Percentiles rank a stretch among this genome's conserved stretches.
Conservation (phyloP, 2,113 vertebrate species). For the Sphaerodactylus townsendi region DNA sequence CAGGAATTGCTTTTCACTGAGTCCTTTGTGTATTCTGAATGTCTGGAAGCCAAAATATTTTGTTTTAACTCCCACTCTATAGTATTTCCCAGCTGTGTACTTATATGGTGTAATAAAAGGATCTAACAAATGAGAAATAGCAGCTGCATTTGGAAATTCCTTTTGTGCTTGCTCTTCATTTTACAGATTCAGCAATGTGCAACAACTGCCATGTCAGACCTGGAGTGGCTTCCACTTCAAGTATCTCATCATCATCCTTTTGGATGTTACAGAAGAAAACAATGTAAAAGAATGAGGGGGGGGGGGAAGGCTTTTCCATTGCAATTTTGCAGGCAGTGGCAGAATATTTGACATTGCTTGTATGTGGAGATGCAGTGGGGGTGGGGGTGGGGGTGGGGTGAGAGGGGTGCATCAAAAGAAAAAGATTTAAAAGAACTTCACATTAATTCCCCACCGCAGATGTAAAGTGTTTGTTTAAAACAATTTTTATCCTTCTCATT, state of each 20-base stretch:
- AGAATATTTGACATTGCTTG: slow-evolving; percentile 10
- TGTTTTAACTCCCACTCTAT: slow-evolving; percentile 78
- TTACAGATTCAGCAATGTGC: slow-evolving; percentile 76
- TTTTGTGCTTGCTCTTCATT: slow-evolving; percentile 75
- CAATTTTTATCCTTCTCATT: background rate
- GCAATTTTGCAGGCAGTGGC: slow-evolving; percentile 17
- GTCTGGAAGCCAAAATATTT: slow-evolving; percentile 82
- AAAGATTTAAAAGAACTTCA: background rate
- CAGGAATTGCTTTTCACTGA: slow-evolving; percentile 73
- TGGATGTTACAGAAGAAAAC: slow-evolving; percentile 52
- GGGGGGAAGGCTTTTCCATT: slow-evolving; percentile 6
- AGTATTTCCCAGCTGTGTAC: slow-evolving; percentile 81
- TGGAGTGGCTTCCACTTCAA: slow-evolving; percentile 67
- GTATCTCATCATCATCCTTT: slow-evolving; percentile 58
- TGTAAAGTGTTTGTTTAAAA: background rate
- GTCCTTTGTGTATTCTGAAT: slow-evolving; percentile 76
- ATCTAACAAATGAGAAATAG: slow-evolving; percentile 80
- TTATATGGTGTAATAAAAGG: slow-evolving; percentile 78
- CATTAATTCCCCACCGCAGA: background rate
- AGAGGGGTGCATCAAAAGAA: no score
- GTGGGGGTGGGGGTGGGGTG: no score
- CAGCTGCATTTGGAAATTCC: slow-evolving; percentile 80
- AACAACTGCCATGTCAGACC: slow-evolving; percentile 75
- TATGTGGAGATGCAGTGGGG: slow-evolving; percentile 1
- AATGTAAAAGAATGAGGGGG: slow-evolving; percentile 33